Evolutionary conservation across 1,140 invertebrate species (phyloP), one percentile per base, ranked within the genome.

Genomic region (Drosophila kanapiae): DNA sequence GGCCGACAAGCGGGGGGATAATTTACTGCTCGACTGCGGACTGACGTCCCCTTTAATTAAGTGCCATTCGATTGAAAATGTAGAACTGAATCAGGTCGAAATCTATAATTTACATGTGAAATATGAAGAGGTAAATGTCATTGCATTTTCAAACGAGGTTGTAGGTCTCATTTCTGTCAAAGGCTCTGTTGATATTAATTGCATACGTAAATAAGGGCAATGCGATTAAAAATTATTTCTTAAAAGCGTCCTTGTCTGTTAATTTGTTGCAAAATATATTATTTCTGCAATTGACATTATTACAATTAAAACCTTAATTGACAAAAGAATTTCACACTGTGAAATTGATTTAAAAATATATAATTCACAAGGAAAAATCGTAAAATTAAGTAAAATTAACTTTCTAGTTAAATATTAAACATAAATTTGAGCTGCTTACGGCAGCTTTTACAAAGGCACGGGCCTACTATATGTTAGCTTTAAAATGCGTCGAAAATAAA

Each of bases 401-500:
- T 48, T 48, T 7, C 35, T 57, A 27, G 4, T 72, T 60, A 47
- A 58, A 72, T 61, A 70, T 75, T 49, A 49, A 71, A 76, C 43
- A 51, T 54, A 14, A 64, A 59, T 49, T 68, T 53, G 48, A 37
- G n/a, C 61, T 45, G 47, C 53, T 6, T 10, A 9, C 60, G 27
- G 33, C 33, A 16, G 37, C 13, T 33, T 35, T 3, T 23, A 27
- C 14, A 27, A 47, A 31, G 27, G 16, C n/a, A n/a, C 9, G 6
- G 1, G 5, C 35, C 18, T 16, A 38, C 51, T 57, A 38, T 23
- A 35, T 40, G 51, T 42, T 51, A 4, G 23, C 13, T 31, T 16
- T 48, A 58, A 61, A 75, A 82, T 77, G 40, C 72, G 71, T 43
- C 51, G 23, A 71, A 57, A 60, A 69, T 29, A 51, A 68, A 56